Percentiles rank a stretch among this genome's conserved stretches.
Conservation (phyloP, 2,888 invertebrate species). For the Nezara viridula region DNA sequence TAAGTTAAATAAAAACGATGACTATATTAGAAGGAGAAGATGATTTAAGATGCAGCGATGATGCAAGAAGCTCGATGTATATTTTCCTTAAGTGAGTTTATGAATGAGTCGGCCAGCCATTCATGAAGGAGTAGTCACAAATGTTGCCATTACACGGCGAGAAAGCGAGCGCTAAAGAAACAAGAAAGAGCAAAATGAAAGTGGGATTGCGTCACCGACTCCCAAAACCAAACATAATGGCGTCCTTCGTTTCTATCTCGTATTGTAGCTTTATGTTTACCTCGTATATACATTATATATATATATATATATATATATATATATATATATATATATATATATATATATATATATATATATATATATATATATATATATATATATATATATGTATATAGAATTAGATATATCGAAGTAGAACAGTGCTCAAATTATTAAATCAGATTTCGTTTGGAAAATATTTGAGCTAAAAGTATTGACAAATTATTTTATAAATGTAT, state of each 20-base stretch:
- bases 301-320: too few relatives aligned
- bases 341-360: too few relatives aligned
- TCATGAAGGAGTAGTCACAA: neutral
- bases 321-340: too few relatives aligned
- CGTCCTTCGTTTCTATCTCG: neutral
- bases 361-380: too few relatives aligned
- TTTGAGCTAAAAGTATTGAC: too few relatives aligned
- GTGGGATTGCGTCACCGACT: neutral
- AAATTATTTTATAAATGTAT: too few relatives aligned
- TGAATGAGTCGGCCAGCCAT: neutral
- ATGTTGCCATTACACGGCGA: neutral
- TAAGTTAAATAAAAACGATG: neutral
- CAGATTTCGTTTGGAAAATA: too few relatives aligned
- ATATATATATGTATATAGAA: too few relatives aligned
- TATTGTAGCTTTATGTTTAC: too few relatives aligned
- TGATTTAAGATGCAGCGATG: neutral
- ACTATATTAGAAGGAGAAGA: neutral
- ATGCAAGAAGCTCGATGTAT: neutral
- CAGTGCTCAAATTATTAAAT: too few relatives aligned
- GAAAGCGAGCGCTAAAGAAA: neutral
- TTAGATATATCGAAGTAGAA: too few relatives aligned
- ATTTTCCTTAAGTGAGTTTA: neutral
- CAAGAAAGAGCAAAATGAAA: neutral
- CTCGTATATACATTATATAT: too few relatives aligned
- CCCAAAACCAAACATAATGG: neutral